Evolutionary conservation across 2,888 invertebrate species (phyloP).

Genomic region (Microctonus hyperodae): DNA sequence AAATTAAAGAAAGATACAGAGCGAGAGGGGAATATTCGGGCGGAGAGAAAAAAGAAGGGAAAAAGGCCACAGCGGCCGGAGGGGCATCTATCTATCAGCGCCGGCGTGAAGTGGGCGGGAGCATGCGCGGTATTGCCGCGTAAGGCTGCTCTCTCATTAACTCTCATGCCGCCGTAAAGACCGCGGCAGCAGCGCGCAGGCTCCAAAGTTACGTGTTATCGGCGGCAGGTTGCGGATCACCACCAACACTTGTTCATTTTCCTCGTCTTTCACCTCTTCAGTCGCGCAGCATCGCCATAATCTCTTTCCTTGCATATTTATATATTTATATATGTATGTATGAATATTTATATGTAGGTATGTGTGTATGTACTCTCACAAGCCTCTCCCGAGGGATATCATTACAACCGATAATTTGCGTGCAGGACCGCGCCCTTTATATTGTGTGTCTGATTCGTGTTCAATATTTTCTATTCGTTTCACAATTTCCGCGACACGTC

Average conservation of each 20-base stretch:
- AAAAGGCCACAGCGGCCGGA: slow-evolving; percentile 46
- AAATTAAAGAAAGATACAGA: neutral
- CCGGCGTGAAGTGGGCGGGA: slow-evolving; percentile 64
- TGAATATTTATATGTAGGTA: too few species aligned
- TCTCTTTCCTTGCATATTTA: slow-evolving; percentile 6
- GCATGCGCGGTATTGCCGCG: slow-evolving; percentile 62
- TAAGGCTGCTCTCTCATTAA: slow-evolving; percentile 63
- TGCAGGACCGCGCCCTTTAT: slow-evolving; percentile 38
- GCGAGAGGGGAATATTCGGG: slow-evolving; percentile 16
- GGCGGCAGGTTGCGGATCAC: slow-evolving; percentile 37
- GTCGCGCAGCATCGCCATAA: slow-evolving; percentile 3
- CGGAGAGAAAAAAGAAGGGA: slow-evolving; percentile 19
- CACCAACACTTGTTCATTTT: slow-evolving; percentile 11
- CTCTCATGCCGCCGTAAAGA: slow-evolving; percentile 65
- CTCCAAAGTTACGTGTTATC: slow-evolving; percentile 44
- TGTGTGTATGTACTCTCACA: neutral
- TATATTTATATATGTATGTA: neutral
- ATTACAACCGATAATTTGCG: slow-evolving; percentile 43
- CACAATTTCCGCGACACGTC: too few species aligned
- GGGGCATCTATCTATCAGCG: slow-evolving; percentile 64
- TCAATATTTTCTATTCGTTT: too few species aligned
- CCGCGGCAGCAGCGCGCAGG: slow-evolving; percentile 64
- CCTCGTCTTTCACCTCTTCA: slow-evolving; percentile 23
- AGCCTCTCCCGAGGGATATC: slow-evolving; percentile 32
- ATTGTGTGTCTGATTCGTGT: neutral